Evolutionary conservation across 2,113 vertebrate genomes (phyloP).

Genomic region (Aphyosemion australe): DNA sequence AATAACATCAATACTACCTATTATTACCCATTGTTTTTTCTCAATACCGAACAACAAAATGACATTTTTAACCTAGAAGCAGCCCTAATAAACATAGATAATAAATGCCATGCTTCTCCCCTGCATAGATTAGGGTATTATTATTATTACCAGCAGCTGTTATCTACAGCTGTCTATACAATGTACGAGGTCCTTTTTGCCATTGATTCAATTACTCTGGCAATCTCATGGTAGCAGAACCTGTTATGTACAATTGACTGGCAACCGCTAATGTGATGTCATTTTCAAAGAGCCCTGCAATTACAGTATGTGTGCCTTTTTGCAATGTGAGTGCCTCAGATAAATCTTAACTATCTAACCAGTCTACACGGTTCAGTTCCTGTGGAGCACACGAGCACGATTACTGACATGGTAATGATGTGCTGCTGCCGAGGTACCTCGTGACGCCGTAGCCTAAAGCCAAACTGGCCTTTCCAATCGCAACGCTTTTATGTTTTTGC

Average conservation of each 20-base stretch:
- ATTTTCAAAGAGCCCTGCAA: slow-evolving; percentile 50
- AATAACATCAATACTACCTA: slow-evolving; percentile 14
- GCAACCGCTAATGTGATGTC: slow-evolving; percentile 45
- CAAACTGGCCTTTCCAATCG: neutral
- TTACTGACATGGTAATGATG: slow-evolving; percentile 21
- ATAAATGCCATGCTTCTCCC: slow-evolving; percentile 8
- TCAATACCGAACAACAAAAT: slow-evolving; percentile 1
- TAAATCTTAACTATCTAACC: slow-evolving; percentile 32
- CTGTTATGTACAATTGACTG: slow-evolving; percentile 52
- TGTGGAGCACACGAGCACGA: neutral
- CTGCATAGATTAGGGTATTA: slow-evolving; percentile 4
- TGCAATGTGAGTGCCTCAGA: slow-evolving; percentile 31
- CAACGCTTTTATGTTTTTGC: slow-evolving; percentile 14
- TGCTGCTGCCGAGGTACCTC: slow-evolving; percentile 14
- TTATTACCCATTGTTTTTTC: neutral
- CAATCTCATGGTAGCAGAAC: slow-evolving; percentile 33
- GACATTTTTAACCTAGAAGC: neutral
- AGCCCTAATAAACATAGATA: slow-evolving; percentile 1
- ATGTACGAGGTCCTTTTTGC: slow-evolving; percentile 32
- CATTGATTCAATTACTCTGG: slow-evolving; percentile 33
- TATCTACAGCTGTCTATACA: slow-evolving; percentile 34
- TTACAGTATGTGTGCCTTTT: slow-evolving; percentile 29
- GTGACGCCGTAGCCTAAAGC: slow-evolving; percentile 1
- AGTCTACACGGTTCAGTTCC: slow-evolving; percentile 22
- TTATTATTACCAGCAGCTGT: slow-evolving; percentile 29